phyloP scores from a whole-genome alignment of 92 coral and sea anemone genomes.

The Umimayanthus kanabou region DNA sequence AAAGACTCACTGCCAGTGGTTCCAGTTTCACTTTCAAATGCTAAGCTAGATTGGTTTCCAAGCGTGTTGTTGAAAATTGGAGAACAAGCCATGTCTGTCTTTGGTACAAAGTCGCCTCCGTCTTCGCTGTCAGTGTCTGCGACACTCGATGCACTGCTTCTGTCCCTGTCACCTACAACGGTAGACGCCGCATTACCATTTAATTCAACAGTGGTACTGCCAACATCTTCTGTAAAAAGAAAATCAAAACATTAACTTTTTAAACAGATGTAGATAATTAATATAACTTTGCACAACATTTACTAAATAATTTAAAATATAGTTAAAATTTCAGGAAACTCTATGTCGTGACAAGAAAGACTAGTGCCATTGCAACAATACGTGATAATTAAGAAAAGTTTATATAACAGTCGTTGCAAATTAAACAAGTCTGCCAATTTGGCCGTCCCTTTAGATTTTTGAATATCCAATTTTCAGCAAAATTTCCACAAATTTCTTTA shows the following conservation, averaged over 20 bases:
- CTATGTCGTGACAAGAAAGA: too few species aligned
- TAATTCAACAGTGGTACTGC: background rate
- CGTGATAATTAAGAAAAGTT: too few species aligned
- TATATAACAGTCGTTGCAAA: too few species aligned
- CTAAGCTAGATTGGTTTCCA: background rate
- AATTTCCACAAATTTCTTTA: too few species aligned
- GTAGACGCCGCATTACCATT: background rate
- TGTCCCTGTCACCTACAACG: background rate
- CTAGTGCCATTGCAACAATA: too few species aligned
- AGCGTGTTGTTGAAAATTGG: background rate
- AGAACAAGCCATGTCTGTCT: constrained; percentile 21
- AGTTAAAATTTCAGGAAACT: too few species aligned
- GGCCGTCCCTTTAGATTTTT: too few species aligned
- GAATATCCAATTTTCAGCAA: too few species aligned
- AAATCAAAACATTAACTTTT: background rate
- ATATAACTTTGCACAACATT: too few species aligned
- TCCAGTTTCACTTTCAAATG: background rate
- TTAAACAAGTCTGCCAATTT: too few species aligned
- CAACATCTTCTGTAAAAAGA: background rate
- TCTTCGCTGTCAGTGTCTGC: constrained; percentile 4
- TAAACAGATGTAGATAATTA: background rate
- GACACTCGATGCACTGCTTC: background rate
- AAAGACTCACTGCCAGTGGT: background rate
- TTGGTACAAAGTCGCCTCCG: background rate
- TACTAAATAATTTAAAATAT: too few species aligned